Conservation (phyloP, 1,140 invertebrate genomes). For the Lasioglossum albipes region DNA sequence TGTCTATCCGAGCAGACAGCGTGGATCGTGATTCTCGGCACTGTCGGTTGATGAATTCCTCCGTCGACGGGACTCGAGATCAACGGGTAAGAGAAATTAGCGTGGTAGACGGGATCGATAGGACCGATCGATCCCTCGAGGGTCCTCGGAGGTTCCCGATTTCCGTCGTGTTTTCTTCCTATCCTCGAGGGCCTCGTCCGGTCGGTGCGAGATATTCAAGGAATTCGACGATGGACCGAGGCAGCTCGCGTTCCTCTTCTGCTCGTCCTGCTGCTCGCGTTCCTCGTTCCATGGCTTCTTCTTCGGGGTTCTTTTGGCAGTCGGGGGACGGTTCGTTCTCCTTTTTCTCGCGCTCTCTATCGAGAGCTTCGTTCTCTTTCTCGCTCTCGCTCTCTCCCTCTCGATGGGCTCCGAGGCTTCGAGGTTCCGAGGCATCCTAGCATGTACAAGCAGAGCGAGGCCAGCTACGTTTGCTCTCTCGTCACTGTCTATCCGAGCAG, state of each 20-base stretch:
- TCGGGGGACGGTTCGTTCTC: slow-evolving; percentile 46
- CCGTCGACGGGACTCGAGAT: background rate
- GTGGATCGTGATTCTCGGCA: slow-evolving; percentile 61
- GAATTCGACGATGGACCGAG: slow-evolving; percentile 66
- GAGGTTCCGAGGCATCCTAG: background rate
- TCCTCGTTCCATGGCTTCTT: slow-evolving; percentile 49
- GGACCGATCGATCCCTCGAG: slow-evolving; percentile 14
- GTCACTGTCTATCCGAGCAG: slow-evolving; percentile 81
- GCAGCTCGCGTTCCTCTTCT: slow-evolving; percentile 59
- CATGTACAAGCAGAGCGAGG: slow-evolving; percentile 40
- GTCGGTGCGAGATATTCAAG: slow-evolving; percentile 67
- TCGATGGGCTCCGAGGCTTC: slow-evolving; percentile 4
- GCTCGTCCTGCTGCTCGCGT: slow-evolving; percentile 39
- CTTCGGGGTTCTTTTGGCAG: slow-evolving; percentile 61
- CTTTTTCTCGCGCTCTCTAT: slow-evolving; percentile 34
- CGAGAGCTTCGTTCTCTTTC: slow-evolving; percentile 29
- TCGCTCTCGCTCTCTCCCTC: slow-evolving; percentile 25
- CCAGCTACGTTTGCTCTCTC: slow-evolving; percentile 68
- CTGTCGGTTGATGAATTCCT: background rate
- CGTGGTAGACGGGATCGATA: slow-evolving; percentile 10
- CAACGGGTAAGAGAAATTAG: background rate
- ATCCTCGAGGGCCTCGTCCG: slow-evolving; percentile 41
- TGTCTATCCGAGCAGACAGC: slow-evolving; percentile 81
- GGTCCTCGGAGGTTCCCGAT: slow-evolving; percentile 30
- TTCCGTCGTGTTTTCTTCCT: slow-evolving; percentile 48